Conservation (phyloP, 1,140 invertebrate species). For the Brachionus sp. region DNA sequence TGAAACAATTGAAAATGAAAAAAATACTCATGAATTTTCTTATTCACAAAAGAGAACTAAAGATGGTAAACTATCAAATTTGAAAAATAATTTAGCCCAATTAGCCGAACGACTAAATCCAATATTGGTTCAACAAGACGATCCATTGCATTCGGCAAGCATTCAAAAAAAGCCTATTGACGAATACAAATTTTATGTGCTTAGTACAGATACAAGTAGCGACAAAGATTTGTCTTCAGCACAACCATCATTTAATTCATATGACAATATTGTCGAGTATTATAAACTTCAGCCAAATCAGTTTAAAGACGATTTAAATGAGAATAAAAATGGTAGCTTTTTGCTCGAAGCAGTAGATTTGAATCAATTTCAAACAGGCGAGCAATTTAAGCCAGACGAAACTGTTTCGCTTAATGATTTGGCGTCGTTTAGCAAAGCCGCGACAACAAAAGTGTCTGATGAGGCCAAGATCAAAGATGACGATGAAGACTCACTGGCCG, state of each 20-base stretch:
- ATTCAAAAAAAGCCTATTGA: not conserved
- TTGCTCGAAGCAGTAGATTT: not conserved
- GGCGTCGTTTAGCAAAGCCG: not conserved
- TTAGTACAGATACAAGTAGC: not conserved
- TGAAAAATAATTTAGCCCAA: slow-evolving; percentile 1
- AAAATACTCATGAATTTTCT: not conserved
- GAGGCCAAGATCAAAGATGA: not conserved
- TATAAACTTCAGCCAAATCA: slow-evolving; percentile 16
- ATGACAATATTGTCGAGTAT: slow-evolving; percentile 9
- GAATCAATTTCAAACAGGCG: not conserved
- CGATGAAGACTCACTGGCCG: slow-evolving; percentile 15
- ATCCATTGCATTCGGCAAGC: not conserved
- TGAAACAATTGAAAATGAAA: slow-evolving; percentile 19
- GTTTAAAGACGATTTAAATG: not conserved
- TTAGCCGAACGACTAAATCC: slow-evolving; percentile 5
- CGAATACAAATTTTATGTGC: not conserved
- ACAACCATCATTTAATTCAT: not conserved
- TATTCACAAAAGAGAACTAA: not conserved
- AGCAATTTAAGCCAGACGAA: slow-evolving; percentile 2
- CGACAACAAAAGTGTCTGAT: not conserved
- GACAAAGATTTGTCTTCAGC: slow-evolving; percentile 4
- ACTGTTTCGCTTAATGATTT: not conserved
- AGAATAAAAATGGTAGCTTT: not conserved
- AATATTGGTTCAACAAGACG: not conserved
- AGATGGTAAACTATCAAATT: not conserved